Conservation (phyloP, 1,140 invertebrate genomes). For the Cephus cinctus region DNA sequence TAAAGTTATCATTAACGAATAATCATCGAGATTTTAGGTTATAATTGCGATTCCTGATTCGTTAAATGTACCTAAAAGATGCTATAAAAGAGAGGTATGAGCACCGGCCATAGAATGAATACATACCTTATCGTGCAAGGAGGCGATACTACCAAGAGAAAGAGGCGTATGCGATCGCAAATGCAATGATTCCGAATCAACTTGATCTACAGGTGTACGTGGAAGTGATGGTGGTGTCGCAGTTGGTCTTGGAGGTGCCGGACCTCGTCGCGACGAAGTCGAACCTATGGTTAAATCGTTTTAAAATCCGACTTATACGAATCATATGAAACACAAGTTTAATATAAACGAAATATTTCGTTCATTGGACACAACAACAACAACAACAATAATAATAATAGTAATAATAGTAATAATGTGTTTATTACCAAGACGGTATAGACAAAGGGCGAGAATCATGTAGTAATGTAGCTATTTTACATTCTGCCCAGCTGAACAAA, state of each 20-base stretch:
- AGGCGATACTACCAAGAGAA: slow-evolving; percentile 71
- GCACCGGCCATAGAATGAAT: too few species aligned
- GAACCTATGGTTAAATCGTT: slow-evolving; percentile 39
- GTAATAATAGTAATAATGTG: too few species aligned
- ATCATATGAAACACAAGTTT: slow-evolving; percentile 6
- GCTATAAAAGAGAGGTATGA: too few species aligned
- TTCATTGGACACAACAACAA: background rate
- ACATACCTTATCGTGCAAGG: slow-evolving; percentile 68
- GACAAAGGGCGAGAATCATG: slow-evolving; percentile 19
- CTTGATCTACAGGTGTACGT: slow-evolving; percentile 55
- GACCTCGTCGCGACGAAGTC: slow-evolving; percentile 52
- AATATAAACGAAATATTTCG: background rate
- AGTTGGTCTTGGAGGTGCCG: slow-evolving; percentile 56
- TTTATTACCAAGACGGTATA: too few species aligned
- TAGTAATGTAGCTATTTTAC: slow-evolving; percentile 26
- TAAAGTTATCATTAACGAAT: too few species aligned
- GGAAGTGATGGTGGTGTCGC: slow-evolving; percentile 58
- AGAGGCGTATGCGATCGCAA: slow-evolving; percentile 65
- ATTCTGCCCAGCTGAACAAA: background rate
- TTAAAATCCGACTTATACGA: background rate
- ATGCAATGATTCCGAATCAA: slow-evolving; percentile 55
- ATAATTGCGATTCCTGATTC: too few species aligned
- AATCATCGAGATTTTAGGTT: too few species aligned
- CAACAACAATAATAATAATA: background rate
- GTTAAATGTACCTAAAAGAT: too few species aligned